A percentile compares a stretch with the other conserved stretches of the same genome.
Evolutionary conservation across 2,797 vertebrate species (phyloP).

Genomic region (Lycodopsis pacificus): DNA sequence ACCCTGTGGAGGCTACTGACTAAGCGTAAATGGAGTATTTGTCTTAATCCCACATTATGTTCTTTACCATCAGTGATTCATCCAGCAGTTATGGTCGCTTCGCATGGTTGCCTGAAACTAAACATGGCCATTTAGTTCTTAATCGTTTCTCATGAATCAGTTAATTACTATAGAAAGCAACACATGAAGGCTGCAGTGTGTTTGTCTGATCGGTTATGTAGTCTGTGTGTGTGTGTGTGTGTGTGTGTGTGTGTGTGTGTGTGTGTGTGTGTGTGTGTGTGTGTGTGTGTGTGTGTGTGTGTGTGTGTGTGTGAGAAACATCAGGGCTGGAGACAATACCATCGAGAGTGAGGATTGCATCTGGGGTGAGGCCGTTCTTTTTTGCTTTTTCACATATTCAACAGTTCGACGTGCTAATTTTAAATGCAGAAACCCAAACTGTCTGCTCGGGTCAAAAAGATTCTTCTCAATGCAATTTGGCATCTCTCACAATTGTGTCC

Average conservation of each 20-base stretch:
- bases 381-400: constrained; percentile 7
- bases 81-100: neutral
- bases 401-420: neutral
- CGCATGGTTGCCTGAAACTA: neutral
- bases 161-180: neutral
- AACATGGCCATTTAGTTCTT: neutral
- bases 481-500: neutral
- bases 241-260: neutral
- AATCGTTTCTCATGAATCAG: neutral
- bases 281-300: no score
- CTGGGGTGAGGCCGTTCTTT: neutral
- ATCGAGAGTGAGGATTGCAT: neutral
- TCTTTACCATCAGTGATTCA: neutral
- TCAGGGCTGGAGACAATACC: neutral
- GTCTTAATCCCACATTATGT: neutral
- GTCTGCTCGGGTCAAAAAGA: constrained; percentile 8
- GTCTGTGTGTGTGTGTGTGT: neutral
- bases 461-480: constrained; percentile 12
- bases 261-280: neutral
- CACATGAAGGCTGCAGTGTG: neutral
- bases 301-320: neutral
- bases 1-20: neutral
- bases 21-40: neutral
- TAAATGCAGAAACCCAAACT: neutral
- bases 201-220: neutral